Evolutionary conservation across 2,888 invertebrate genomes (phyloP), one percentile per base, ranked within the genome.

Genomic region (Apamea monoglypha): DNA sequence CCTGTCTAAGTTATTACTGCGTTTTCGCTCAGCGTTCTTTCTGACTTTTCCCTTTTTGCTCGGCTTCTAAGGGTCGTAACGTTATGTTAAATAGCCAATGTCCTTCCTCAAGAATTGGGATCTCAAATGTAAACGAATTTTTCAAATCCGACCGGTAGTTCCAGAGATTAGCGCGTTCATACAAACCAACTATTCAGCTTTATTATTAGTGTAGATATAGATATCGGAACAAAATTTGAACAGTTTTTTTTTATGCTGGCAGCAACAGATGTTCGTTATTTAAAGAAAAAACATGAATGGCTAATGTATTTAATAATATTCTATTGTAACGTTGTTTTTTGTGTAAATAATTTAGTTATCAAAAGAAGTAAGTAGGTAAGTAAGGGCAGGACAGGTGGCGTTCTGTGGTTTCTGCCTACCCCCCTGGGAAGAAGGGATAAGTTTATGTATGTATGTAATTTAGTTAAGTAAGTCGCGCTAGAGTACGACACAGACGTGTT

Each of bases 241-340:
- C 64, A 44, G 32, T 29, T n/a, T 78, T 72, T 50, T 56, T 50
- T 68, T 50, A 25, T 7, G 6, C 59, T 32, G 16, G 40, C 25
- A 21, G 40, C 32, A 53, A 61, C 83, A 83, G 77, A 83, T 83
- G 81, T 80, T 72, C 80, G 82, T 85, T 82, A 69, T 79, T 79
- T 67, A 21, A 10, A 21, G 12, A 80, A 81, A 69, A 69, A 78
- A 69, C n/a, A 32, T 64, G 68, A 83, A 77, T 64, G 71, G 36
- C 63, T n/a, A 59, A 47, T 25, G 21, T 47, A 32, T 70, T 70
- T 70, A 21, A 69, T 56, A 59, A 4, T 70, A 53, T 56, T 53
- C 16, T 4, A 29, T 71, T 59, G 3, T 36, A 18, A 14, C 18
- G n/a, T 36, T 12, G 18, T n/a, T 76, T 76, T 76, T 47, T 32